phyloP scores from a whole-genome alignment of 2,113 vertebrate species.

The Caloenas nicobarica region DNA sequence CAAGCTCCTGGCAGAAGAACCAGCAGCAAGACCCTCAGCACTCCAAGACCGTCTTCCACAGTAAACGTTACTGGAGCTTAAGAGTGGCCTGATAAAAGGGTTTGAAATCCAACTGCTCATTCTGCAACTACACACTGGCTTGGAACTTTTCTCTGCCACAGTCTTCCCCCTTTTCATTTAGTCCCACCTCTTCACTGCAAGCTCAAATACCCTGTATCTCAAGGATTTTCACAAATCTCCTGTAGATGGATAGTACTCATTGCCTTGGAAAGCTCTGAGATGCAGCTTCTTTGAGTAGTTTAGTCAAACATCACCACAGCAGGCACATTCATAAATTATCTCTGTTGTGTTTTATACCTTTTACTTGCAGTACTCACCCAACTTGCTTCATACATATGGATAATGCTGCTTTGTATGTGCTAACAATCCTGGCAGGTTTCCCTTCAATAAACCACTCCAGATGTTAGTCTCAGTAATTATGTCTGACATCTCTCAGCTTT shows the following conservation, averaged over 20 bases:
- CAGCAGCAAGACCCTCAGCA: background rate
- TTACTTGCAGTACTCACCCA: slow-evolving; percentile 13
- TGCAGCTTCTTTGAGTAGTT: background rate
- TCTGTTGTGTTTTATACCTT: slow-evolving; percentile 28
- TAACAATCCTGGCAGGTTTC: slow-evolving; percentile 74
- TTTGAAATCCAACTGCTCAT: background rate
- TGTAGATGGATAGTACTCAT: background rate
- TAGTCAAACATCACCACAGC: background rate
- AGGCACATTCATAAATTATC: background rate
- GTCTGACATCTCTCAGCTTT: slow-evolving; percentile 75
- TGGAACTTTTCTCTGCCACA: background rate
- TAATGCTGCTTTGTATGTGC: slow-evolving; percentile 59
- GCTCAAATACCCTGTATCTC: background rate
- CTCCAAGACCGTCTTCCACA: background rate
- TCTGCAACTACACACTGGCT: background rate
- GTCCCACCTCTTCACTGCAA: background rate
- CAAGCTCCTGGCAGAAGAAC: background rate
- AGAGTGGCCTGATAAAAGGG: background rate
- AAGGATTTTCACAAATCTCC: background rate
- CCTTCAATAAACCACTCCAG: slow-evolving; percentile 76
- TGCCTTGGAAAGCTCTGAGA: background rate
- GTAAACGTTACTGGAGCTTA: background rate
- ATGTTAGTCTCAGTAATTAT: slow-evolving; percentile 77
- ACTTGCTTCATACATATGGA: slow-evolving; percentile 66
- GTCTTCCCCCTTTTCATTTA: background rate